Evolutionary conservation across 2,113 vertebrate species (phyloP).

Genomic region (Grallaria varia): DNA sequence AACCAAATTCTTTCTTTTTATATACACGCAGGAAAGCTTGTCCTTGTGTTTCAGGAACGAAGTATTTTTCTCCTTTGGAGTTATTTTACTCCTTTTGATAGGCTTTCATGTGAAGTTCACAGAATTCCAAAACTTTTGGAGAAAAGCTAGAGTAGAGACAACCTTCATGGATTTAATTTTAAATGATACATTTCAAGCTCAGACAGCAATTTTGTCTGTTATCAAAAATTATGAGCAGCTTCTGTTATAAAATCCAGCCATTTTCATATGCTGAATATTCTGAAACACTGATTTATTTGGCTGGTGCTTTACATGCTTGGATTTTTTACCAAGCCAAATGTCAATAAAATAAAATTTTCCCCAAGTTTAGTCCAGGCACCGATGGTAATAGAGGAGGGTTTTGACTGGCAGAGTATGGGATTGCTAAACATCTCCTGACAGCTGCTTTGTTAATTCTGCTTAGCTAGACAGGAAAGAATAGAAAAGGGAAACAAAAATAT

Average conservation of each 20-base stretch:
- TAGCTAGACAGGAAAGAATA: background rate
- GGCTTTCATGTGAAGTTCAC: background rate
- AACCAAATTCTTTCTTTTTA: background rate
- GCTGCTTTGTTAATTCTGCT: background rate
- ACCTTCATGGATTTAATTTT: background rate
- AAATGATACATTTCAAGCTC: background rate
- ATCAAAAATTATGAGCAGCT: background rate
- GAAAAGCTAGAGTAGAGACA: background rate
- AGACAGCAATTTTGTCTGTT: background rate
- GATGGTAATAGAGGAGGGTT: background rate
- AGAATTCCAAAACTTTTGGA: background rate
- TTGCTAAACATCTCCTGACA: background rate
- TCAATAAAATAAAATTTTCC: background rate
- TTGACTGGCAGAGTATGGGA: background rate
- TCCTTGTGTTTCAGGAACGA: background rate
- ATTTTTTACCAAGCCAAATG: background rate
- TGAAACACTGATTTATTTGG: background rate
- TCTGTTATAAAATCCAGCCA: background rate
- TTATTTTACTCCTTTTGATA: background rate
- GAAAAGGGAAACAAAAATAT: background rate
- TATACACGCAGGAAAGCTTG: background rate
- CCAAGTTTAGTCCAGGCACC: background rate
- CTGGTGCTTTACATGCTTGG: background rate
- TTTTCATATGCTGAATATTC: background rate
- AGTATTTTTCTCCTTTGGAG: background rate